Percentiles rank a stretch among this genome's conserved stretches.
Evolutionary conservation across 2,888 invertebrate species (phyloP).

Genomic region (Drosophila mayaguana): DNA sequence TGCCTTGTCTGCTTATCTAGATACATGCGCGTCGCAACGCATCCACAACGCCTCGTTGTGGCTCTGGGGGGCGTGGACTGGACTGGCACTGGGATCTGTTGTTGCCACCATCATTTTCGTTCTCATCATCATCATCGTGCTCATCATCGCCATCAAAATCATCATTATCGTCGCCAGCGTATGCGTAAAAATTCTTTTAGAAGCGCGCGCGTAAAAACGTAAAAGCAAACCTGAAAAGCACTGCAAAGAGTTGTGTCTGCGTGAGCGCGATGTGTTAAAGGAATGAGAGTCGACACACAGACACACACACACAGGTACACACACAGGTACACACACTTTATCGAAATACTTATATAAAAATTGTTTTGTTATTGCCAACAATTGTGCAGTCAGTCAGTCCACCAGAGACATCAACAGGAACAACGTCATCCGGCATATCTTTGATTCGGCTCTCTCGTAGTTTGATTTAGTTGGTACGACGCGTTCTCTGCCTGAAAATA

Average conservation of each 20-base stretch:
- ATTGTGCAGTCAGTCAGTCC: constrained; percentile 35
- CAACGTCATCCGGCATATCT: constrained; percentile 13
- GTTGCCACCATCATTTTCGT: constrained; percentile 43
- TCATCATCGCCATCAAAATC: constrained; percentile 14
- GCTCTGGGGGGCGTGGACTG: constrained; percentile 30
- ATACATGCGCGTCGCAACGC: constrained; percentile 60
- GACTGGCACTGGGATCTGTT: constrained; percentile 60
- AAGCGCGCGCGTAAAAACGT: constrained; percentile 71
- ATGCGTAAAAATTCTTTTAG: constrained; percentile 74
- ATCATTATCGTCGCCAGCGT: constrained; percentile 24
- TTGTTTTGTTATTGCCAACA: constrained; percentile 51
- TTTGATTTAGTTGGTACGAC: constrained; percentile 10
- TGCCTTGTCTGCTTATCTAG: constrained; percentile 68
- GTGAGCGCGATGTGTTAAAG: constrained; percentile 31
- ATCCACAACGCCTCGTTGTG: constrained; percentile 30
- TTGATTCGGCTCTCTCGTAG: constrained; percentile 21
- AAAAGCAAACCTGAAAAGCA: constrained; percentile 62
- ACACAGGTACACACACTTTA: not conserved
- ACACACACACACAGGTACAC: not conserved
- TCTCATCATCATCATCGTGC: constrained; percentile 15
- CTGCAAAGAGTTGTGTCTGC: constrained; percentile 38
- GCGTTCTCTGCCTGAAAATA: not conserved
- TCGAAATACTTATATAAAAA: constrained; percentile 32
- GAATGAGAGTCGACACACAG: constrained; percentile 27
- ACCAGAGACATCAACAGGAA: constrained; percentile 19